Conservation (phyloP, 2,888 invertebrate genomes). For the Dryadula phaetusa region DNA sequence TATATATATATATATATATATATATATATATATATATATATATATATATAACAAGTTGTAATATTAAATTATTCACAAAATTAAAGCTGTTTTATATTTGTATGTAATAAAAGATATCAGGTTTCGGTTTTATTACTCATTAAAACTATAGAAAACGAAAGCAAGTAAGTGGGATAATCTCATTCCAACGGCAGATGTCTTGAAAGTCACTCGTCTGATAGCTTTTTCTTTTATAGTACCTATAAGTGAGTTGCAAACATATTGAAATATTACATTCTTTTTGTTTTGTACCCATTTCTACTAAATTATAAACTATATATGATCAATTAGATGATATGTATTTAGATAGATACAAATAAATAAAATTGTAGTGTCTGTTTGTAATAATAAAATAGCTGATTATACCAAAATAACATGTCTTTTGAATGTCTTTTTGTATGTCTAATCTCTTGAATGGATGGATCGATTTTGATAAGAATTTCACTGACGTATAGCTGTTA, state of each 20-base stretch:
- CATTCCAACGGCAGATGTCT: slow-evolving; percentile 32
- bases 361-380: no score
- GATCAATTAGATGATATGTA: no score
- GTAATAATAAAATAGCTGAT: no score
- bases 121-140: slow-evolving; percentile 27
- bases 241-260: slow-evolving; percentile 11
- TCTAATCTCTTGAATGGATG: no score
- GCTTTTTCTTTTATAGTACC: slow-evolving; percentile 28
- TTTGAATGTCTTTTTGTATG: no score
- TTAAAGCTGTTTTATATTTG: slow-evolving; percentile 26
- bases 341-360: no score
- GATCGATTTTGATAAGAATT: no score
- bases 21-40: background rate
- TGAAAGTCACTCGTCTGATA: slow-evolving; percentile 30
- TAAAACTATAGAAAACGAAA: slow-evolving; percentile 31
- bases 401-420: no score
- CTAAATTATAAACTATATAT: no score
- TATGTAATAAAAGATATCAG: slow-evolving; percentile 25
- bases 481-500: no score
- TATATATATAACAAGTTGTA: slow-evolving; percentile 19
- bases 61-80: slow-evolving; percentile 25
- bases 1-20: background rate
- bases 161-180: slow-evolving; percentile 26
- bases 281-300: slow-evolving; percentile 13
- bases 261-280: slow-evolving; percentile 29